Evolutionary conservation across 2,113 vertebrate species (phyloP), one percentile per base, ranked within the genome.

Genomic region (Tautogolabrus adspersus): DNA sequence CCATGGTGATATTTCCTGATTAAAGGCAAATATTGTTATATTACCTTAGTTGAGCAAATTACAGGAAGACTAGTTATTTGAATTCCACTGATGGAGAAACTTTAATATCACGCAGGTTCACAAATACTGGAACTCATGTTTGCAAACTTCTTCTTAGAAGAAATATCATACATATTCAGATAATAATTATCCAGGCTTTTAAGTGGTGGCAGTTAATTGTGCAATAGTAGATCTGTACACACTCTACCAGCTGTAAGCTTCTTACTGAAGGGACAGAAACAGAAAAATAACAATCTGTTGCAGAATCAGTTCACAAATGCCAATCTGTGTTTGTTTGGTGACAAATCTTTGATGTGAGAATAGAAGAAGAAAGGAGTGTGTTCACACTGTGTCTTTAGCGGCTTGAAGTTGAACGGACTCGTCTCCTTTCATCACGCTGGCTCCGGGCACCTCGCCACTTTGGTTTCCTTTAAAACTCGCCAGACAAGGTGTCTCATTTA

Each of bases 401-500:
- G 59, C 56, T 72, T 69, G 34, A 77, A 79, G 78, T 62, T 34
- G 62, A 84, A 75, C 34, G 9, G 74, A 84, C 70, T 81, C 67
- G 11, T 79, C 79, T 79, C 55, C 56, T 68, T 67, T 81, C 44
- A 69, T 56, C 63, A 6, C 8, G 66, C 0, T 68, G 67, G 66
- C 76, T 67, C 23, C 8, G 85, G 83, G 83, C 65, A 40, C 56
- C 73, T 63, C 22, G 75, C 81, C 85, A 74, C 74, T 82, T 79
- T 44, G 69, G 6, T 70, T 82, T 70, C 70, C 73, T 73, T 83
- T 82, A 84, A 82, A 88, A 75, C 60, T 54, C 15, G 40, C 65
- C 78, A 82, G 83, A 89, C 75, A 83, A 89, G 85, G 86, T 77
- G 88, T 63, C 83, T 88, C 75, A 86, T 85, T 89, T 73, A 83